These are phyloP conservation scores for Ips nitidus DNA, from an alignment of 1,140 invertebrate genomes.

Conservation along the genomic window DNA sequence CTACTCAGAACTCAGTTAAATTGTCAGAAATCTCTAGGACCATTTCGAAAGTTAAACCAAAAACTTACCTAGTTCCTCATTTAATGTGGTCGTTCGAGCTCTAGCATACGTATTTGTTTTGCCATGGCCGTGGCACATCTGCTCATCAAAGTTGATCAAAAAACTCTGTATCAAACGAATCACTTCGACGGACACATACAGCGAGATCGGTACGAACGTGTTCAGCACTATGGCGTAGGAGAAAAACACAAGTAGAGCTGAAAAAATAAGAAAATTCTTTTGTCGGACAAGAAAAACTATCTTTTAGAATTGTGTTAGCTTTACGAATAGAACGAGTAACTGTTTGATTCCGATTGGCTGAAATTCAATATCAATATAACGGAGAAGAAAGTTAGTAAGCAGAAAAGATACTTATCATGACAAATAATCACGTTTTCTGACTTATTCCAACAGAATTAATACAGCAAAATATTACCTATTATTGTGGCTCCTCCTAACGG, in stretches of 20 bases:
- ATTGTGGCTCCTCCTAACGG: slow-evolving; percentile 82
- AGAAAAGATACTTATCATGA: too few relatives aligned
- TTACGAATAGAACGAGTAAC: not conserved
- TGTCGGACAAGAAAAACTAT: not conserved
- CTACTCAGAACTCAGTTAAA: too few relatives aligned
- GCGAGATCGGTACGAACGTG: slow-evolving; percentile 98
- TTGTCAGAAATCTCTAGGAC: not conserved
- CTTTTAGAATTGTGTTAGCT: not conserved
- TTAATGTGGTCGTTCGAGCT: slow-evolving; percentile 95
- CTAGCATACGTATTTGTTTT: slow-evolving; percentile 91
- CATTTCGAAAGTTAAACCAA: not conserved
- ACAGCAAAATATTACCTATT: slow-evolving; percentile 56
- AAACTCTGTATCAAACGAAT: slow-evolving; percentile 96
- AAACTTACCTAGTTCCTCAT: slow-evolving; percentile 87
- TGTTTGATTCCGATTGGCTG: not conserved
- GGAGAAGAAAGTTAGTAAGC: too few relatives aligned
- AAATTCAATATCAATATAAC: not conserved
- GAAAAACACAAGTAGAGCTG: slow-evolving; percentile 93
- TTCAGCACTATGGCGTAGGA: slow-evolving; percentile 99
- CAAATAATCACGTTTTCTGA: too few relatives aligned
- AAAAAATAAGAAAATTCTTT: slow-evolving; percentile 7
- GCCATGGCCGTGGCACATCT: slow-evolving; percentile 90
- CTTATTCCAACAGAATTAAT: too few relatives aligned
- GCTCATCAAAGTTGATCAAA: slow-evolving; percentile 96
- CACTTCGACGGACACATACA: slow-evolving; percentile 96